These are phyloP conservation scores for Ypsolopha scabrella DNA, from an alignment of 2,888 invertebrate species.

Conservation along the genomic window DNA sequence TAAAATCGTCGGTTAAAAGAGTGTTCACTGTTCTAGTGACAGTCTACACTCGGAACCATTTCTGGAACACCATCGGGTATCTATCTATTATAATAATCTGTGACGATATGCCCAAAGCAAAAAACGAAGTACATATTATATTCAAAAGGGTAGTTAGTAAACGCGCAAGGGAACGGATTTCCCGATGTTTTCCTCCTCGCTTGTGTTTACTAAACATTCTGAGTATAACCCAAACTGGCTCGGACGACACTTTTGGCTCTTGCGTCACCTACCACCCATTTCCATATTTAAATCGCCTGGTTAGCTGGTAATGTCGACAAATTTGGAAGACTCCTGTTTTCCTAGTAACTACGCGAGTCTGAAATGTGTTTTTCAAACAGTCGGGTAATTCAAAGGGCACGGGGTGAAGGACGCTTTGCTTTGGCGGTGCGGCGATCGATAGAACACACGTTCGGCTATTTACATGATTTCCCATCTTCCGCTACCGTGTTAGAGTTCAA, in stretches of 20 bases:
- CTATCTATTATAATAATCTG: too few relatives aligned
- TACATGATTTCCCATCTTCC: not conserved
- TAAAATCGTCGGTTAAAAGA: too few relatives aligned
- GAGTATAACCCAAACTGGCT: not conserved
- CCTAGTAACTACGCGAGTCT: not conserved
- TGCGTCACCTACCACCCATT: not conserved
- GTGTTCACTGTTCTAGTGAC: too few relatives aligned
- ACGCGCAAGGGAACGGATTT: not conserved
- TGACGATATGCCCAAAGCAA: too few relatives aligned
- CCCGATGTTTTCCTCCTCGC: not conserved
- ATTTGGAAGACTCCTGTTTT: not conserved
- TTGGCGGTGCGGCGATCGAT: slow-evolving; percentile 49
- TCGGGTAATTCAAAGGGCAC: slow-evolving; percentile 48
- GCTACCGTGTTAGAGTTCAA: not conserved
- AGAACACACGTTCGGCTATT: slow-evolving; percentile 10
- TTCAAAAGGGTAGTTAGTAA: too few relatives aligned
- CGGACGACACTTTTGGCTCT: not conserved
- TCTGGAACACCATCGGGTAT: too few relatives aligned
- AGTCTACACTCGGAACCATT: too few relatives aligned
- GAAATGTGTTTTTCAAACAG: slow-evolving; percentile 10
- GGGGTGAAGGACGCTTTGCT: slow-evolving; percentile 54
- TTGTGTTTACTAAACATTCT: slow-evolving; percentile 1
- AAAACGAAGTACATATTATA: too few relatives aligned
- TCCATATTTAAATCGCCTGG: not conserved
- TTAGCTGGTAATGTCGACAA: slow-evolving; percentile 4